Base-by-base conservation (phyloP, 2,797 vertebrate genomes). In the Poecilia gillii region DNA sequence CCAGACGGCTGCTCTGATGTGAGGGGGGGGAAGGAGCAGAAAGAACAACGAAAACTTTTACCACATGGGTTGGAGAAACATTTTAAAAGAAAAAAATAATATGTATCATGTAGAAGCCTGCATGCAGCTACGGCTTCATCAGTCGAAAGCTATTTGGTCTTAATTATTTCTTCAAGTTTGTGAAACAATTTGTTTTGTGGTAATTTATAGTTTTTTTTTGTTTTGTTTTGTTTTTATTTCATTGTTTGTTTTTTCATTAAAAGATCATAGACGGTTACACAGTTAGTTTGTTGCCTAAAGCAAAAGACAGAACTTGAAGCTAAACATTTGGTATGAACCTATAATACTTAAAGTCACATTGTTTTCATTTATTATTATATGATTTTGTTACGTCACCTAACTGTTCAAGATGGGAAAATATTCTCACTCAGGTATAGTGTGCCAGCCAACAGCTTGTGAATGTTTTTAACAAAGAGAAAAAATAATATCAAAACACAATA, bases 341-440 rank as follows among this genome's bases (percentile, higher is more conserved):
- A 94, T 96, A 96, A 96, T 96, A 97, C 95, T 97, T 97, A 96
- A 94, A 96, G 96, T 97, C 96, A 90, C 94, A 89, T 96, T 95
- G 95, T 96, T 97, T 96, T 96, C 95, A 95, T 96, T 88, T 94
- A 97, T 95, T 70, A 28, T 33, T 64, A 39, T 62, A 96, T 97
- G 95, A 96, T 96, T 97, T 96, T 96, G 95, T 96, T 96, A 95
- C 95, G 96, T 97, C 97, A 96, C 96, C 96, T 97, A 97, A 97
- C 97, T 97, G 96, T 98, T 98, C 88, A 97, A 96, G 96, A 97
- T 96, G 97, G 97, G 96, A 97, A 97, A 96, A 96, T 96, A 97
- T 97, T 98, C 97, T 99, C 97, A 98, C 98, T 99, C 99, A 99
- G 99, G 99, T 99, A 99, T 97, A 97, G 97, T 97, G 98, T 98